Percentiles rank a stretch among this genome's conserved stretches.
Conservation (phyloP, 2,797 vertebrate species). For the Euphonia xanthogaster region DNA sequence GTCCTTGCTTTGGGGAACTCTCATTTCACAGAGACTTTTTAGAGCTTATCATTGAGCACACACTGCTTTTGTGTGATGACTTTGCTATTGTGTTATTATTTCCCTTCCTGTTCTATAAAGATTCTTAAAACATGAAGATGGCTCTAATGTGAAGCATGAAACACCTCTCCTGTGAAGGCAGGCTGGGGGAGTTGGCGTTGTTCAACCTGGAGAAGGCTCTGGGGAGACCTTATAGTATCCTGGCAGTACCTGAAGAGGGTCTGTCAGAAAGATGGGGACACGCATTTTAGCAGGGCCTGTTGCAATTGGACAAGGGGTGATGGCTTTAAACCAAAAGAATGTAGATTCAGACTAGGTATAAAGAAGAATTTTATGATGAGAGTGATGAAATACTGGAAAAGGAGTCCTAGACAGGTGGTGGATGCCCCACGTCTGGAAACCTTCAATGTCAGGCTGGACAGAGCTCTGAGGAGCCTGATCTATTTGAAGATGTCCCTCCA, state of each 20-base stretch:
- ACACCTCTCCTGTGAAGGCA: background rate
- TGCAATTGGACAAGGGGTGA: fast-evolving
- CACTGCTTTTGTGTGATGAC: background rate
- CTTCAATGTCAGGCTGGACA: background rate
- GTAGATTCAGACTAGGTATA: background rate
- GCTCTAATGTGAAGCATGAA: background rate
- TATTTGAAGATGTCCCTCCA: background rate
- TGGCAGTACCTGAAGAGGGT: background rate
- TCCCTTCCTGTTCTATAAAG: background rate
- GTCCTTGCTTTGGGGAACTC: background rate
- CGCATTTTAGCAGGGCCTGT: background rate
- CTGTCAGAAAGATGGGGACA: background rate
- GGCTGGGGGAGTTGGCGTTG: background rate
- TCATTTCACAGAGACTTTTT: background rate
- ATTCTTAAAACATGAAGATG: background rate
- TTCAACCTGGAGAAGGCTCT: background rate
- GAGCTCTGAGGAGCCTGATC: background rate
- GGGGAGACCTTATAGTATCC: background rate
- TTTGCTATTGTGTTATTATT: background rate
- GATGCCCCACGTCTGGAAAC: background rate
- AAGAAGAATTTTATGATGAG: background rate
- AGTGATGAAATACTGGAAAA: background rate
- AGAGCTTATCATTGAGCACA: background rate
- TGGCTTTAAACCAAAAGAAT: background rate
- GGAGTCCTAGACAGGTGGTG: background rate